Conservation (phyloP, 2,888 invertebrate species). For the Spilosoma lubricipeda region DNA sequence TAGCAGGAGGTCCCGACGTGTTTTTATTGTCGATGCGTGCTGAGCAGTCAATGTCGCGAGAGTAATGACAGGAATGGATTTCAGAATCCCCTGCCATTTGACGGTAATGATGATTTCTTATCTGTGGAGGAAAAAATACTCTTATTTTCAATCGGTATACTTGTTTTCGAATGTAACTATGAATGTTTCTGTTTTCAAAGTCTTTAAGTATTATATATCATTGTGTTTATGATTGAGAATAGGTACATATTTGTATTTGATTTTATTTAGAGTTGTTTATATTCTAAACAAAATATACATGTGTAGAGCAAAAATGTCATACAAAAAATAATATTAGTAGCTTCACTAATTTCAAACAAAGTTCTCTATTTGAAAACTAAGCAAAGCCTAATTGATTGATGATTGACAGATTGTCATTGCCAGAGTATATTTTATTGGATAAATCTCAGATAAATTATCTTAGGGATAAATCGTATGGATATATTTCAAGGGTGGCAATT, state of each 20-base stretch:
- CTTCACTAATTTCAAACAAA: too few species aligned
- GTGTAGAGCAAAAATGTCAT: background rate
- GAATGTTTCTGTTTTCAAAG: slow-evolving; percentile 50
- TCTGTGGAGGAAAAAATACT: slow-evolving; percentile 54
- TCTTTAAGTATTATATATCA: slow-evolving; percentile 35
- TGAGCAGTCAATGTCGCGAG: slow-evolving; percentile 79
- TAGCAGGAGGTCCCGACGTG: slow-evolving; percentile 75
- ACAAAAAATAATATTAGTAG: background rate
- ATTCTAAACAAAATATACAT: background rate
- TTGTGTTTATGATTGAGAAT: slow-evolving; percentile 43
- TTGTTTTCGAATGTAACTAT: slow-evolving; percentile 51
- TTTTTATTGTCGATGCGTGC: slow-evolving; percentile 78
- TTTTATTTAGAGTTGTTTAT: slow-evolving; percentile 9
- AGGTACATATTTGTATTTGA: slow-evolving; percentile 18
- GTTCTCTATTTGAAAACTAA: too few species aligned
- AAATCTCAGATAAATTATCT: too few species aligned
- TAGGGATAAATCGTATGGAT: too few species aligned
- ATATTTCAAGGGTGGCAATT: too few species aligned
- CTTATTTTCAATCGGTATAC: slow-evolving; percentile 50
- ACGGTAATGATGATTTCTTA: slow-evolving; percentile 66
- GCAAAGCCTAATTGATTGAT: background rate
- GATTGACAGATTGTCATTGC: background rate
- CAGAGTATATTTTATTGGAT: background rate
- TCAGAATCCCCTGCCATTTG: slow-evolving; percentile 58
- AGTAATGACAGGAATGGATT: slow-evolving; percentile 74